Evolutionary conservation across 2,113 vertebrate genomes (phyloP), one percentile per base, ranked within the genome.

Genomic region (Syngnathus floridae): DNA sequence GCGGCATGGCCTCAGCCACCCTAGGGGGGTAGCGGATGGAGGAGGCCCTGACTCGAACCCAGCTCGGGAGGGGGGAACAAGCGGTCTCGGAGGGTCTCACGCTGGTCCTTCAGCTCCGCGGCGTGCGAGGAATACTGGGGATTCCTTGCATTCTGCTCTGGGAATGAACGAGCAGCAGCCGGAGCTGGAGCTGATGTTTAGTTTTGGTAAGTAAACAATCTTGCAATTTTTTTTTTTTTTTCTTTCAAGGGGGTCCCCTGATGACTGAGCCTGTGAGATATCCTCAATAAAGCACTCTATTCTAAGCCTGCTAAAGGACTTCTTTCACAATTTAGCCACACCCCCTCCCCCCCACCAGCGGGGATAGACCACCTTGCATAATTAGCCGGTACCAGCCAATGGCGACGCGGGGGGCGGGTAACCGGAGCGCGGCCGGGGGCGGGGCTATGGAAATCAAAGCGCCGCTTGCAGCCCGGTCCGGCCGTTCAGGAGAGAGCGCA

Each of bases 281-380:
- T 91, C 86, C 88, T 92, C 90, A 92, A 92, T 92, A 91, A 92
- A 91, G 87, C 26, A 31, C 91, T 90, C 91, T 92, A 92, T 92
- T 90, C 89, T 89, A 56, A 56, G 89, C 86, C 82, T 91, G 90
- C 91, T 90, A 92, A 92, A 91, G 86, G 89, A 90, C 82, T 89
- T 89, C 90, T 92, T 92, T 92, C 91, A 92, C 86, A 80, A 9
- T 88, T 81, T 81, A 75, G 88, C 86, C 87, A 85, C 88, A 83
- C 86, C 89, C 84, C 35, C 54, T 1, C n/a, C 48, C 48, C 48
- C 48, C 45, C 84, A 85, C 87, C 88, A 85, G 86, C 80, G 83
- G 91, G 90, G 89, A 91, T 89, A 88, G 85, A 87, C 89, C 89
- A 90, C 88, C 87, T 91, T 87, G 90, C 90, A 92, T 92, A 91